Base-by-base conservation (phyloP, 2,888 invertebrate species). In the Sarcophaga carnaria region DNA sequence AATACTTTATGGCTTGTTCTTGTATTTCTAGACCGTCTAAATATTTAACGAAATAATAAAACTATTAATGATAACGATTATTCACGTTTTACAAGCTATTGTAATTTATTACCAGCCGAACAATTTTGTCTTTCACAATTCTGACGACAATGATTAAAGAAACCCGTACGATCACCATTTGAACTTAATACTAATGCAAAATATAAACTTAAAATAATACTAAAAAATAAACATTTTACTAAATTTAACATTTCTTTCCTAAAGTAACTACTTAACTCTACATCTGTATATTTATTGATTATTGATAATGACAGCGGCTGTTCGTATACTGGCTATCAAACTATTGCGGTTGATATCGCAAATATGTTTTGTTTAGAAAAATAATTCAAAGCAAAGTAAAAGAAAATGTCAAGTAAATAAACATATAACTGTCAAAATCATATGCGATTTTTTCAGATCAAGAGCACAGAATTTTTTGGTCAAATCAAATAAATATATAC, bases 131-230 rank as follows among this genome's bases (percentile, higher is more conserved):
- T 90, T 75, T 92, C 91, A 87, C 94, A 94, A 84, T 93, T 93
- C 87, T 93, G 91, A 12, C 94, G 92, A 89, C 95, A 95, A 86
- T 94, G 93, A 86, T 92, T 92, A 88, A 94, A 95, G 80, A 93
- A 94, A 64, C 93, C 93, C n/a, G 94, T 94, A 2, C 93, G 92
- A 89, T 95, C 94, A 0, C 95, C 95, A 71, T 92, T 90, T 5
- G 94, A 95, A 66, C 84, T 70, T 64, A 79, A 63, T 64, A 59
- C 63, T n/a, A 78, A 75, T 47, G 60, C 27, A 63, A 90, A 90
- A 17, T 27, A 54, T 45, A 88, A 87, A 66, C 78, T 74, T 54
- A 80, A 75, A 20, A 86, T 63, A 66, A 86, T 25, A 80, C 67
- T 45, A 85, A 89, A 45, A 69, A 88, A 70, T 77, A 88, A 79